Evolutionary conservation across 2,888 invertebrate genomes (phyloP), one percentile per base, ranked within the genome.

Genomic region (Embidobia sp.): DNA sequence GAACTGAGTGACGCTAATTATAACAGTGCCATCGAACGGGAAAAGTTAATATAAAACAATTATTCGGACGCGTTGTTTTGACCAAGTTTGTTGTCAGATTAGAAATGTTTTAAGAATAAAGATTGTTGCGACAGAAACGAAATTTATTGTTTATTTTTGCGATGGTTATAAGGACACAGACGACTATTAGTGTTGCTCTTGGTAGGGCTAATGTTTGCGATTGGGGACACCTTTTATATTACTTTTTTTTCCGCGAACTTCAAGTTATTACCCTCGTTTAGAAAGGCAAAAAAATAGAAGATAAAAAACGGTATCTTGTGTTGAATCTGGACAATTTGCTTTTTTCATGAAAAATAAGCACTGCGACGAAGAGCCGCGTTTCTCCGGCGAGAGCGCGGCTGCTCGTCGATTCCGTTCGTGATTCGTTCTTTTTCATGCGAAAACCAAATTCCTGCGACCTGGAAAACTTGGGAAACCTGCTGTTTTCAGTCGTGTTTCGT

Each of bases 1-100:
- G n/a, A 72, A 63, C 44, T 18, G 35, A 66, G 42, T 35, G 67
- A 72, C 33, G 48, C 35, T 66, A 55, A 61, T 69, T 69, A 18
- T n/a, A 67, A 44, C 18, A 69, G 73, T 77, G 72, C 81, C 82
- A 86, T 87, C 85, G 81, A 80, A 81, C 80, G 55, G 55, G 66
- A 40, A 55, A 66, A 66, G 44, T 51, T 44, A 51, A 44, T 44
- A 53, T 44, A 22, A 19, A 44, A 42, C 2, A 22, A 22, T 22
- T 22, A 22, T 22, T 22, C n/a, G n/a, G n/a, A n/a, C n/a, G n/a
- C n/a, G n/a, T n/a, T n/a, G n/a, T n/a, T n/a, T n/a, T n/a, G n/a
- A n/a, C n/a, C n/a, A n/a, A n/a, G n/a, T n/a, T n/a, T n/a, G n/a
- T n/a, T n/a, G n/a, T n/a, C n/a, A n/a, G n/a, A n/a, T n/a, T n/a